Percentiles rank a stretch among this genome's conserved stretches.
Evolutionary conservation across 2,113 vertebrate species (phyloP).

Genomic region (Pipra filicauda): DNA sequence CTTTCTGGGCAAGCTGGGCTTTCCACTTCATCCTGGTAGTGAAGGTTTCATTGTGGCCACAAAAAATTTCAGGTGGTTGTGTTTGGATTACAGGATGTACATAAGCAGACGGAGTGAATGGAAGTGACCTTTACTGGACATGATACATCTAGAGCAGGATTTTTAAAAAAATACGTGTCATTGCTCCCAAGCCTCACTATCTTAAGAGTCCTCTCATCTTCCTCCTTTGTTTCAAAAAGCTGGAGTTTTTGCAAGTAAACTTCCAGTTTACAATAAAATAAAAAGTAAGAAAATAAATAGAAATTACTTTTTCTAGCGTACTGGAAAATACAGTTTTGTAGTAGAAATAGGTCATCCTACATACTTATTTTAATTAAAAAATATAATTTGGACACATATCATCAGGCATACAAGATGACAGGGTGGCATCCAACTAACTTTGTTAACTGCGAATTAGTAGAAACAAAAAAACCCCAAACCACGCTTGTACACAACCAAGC

Average conservation of each 20-base stretch:
- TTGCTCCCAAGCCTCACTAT: not conserved
- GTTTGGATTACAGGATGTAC: not conserved
- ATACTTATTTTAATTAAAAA: not conserved
- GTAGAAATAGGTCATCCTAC: not conserved
- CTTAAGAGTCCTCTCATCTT: not conserved
- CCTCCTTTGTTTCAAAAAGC: not conserved
- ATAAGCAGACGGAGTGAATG: not conserved
- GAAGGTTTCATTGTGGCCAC: not conserved
- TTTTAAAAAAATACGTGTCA: rapidly evolving
- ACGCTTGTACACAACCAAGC: rapidly evolving
- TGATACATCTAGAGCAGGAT: not conserved
- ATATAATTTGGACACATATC: not conserved
- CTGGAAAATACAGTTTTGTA: not conserved
- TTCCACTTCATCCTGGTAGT: not conserved
- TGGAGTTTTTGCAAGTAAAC: not conserved
- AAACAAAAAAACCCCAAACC: not conserved
- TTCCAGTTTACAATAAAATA: not conserved
- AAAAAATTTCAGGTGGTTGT: not conserved
- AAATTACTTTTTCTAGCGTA: not conserved
- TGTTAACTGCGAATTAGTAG: not conserved
- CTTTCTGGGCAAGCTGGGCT: not conserved
- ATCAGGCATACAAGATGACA: not conserved
- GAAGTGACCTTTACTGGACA: not conserved
- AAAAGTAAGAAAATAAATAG: not conserved
- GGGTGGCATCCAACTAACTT: not conserved